Evolutionary conservation across 2,113 vertebrate genomes (phyloP).

Genomic region (Setophaga coronata): DNA sequence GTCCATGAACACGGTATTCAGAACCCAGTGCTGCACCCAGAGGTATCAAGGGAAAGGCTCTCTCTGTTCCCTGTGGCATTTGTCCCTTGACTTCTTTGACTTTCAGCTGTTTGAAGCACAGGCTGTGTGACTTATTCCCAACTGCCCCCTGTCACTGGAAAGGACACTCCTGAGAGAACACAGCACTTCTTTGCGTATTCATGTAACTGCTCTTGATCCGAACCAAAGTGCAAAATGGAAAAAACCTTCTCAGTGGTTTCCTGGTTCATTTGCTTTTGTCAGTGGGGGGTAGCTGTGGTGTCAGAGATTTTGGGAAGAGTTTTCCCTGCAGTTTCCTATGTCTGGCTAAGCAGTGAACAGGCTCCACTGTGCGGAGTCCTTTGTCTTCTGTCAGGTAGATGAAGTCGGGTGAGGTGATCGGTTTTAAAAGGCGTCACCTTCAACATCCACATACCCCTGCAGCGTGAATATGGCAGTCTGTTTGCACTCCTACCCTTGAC

Average conservation of each 20-base stretch:
- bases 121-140: neutral
- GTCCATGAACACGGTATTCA: accelerated
- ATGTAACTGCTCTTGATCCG: neutral
- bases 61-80: neutral
- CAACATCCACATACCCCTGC: neutral
- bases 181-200: neutral
- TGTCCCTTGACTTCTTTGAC: neutral
- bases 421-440: neutral
- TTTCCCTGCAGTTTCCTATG: accelerated
- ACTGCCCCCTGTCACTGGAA: neutral
- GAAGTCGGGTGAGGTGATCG: neutral
- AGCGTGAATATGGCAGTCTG: accelerated
- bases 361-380: accelerated
- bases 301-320: accelerated
- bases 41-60: neutral
- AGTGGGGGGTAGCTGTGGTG: neutral
- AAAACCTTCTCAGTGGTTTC: neutral
- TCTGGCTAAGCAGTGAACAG: neutral
- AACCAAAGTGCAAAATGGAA: neutral
- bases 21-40: neutral
- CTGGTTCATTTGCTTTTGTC: neutral
- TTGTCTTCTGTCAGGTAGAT: neutral
- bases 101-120: neutral
- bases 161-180: neutral
- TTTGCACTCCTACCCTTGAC: neutral